Base-by-base conservation (phyloP, 2,797 vertebrate species). In the Siniperca obscura region DNA sequence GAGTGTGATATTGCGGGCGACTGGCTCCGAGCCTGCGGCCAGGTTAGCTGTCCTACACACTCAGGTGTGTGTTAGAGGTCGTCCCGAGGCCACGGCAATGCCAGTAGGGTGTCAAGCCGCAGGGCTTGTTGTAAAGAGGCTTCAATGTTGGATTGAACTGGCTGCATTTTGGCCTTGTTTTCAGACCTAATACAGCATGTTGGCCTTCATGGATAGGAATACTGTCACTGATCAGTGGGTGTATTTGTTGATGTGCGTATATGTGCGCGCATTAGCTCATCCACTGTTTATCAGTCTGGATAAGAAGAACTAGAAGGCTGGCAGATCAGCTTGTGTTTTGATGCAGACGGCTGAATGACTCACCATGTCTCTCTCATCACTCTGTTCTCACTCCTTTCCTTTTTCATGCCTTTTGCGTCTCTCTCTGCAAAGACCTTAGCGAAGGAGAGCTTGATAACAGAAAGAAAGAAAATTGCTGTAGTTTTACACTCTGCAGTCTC, bases 61-160 rank as follows among this genome's bases (percentile, higher is more conserved):
- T 92, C 84, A 93, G 91, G 92, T 94, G 93, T 77, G 89, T 91
- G 91, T 86, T 73, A 44, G 91, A 86, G 94, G 90, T 94, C 89
- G 77, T 78, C 59, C 60, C 5, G 70, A 65, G 93, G 92, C 90
- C 92, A 84, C 46, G 38, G 85, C 90, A 70, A 17, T 93, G 89
- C 84, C 92, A 92, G 85, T 38, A 69, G 74, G 86, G 92, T 93
- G 93, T 92, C 88, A 93, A 87, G 74, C 86, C 82, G 19, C 86
- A 57, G 72, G 60, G 73, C 84, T 71, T 83, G 93, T 91, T 78
- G 86, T 89, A 77, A 80, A 89, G 82, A 44, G 5, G 84, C 83
- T 79, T 78, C 82, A 68, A 25, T 42, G 82, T 73, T 64, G 84
- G 70, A 59, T 59, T 81, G 76, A 86, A 82, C 62, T 55, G 82